Base-by-base conservation (phyloP, 2,888 invertebrate species). In the Cephonodes hylas region DNA sequence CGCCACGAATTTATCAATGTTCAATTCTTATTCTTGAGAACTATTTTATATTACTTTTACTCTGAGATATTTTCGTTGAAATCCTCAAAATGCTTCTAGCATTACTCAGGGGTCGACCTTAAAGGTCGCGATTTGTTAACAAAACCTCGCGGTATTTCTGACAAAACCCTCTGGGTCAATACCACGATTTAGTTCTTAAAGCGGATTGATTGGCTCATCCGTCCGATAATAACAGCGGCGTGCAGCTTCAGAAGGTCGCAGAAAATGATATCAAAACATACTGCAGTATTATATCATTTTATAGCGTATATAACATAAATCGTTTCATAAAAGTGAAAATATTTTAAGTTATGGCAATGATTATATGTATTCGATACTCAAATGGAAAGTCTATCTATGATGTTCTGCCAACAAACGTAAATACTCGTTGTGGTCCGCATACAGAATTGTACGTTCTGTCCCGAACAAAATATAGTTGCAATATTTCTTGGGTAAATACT, bases 1-100 rank as follows among this genome's bases (percentile, higher is more conserved):
- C 75, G 79, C 72, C 31, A 53, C 15, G 8, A 20, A 18, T 18
- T 53, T 20, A 31, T 31, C 10, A 8, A 15, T 48, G 18, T 3
- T 18, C 7, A 7, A 45, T 10, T 10, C 13, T 20, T 18, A 22
- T 20, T 8, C 22, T n/a, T n/a, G 20, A 20, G 44, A 13, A 20
- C 3, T 20, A 22, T 42, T n/a, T 42, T 18, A 18, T 8, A n/a
- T 4, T n/a, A n/a, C 4, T 23, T 8, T 46, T n/a, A n/a, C 25
- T 23, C n/a, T 5, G 23, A 22, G 13, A 20, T 7, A 13, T 13
- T 23, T 23, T 23, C 4, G n/a, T 3, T 13, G 23, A 23, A 38
- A n/a, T 3, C 13, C 22, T 46, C 1, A 1, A 13, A n/a, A n/a
- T 23, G 23, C 3, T n/a, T n/a, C n/a, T 27, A 27, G 27, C 18